phyloP scores from a whole-genome alignment of 2,797 vertebrate species.

The Chromobotia macracanthus region DNA sequence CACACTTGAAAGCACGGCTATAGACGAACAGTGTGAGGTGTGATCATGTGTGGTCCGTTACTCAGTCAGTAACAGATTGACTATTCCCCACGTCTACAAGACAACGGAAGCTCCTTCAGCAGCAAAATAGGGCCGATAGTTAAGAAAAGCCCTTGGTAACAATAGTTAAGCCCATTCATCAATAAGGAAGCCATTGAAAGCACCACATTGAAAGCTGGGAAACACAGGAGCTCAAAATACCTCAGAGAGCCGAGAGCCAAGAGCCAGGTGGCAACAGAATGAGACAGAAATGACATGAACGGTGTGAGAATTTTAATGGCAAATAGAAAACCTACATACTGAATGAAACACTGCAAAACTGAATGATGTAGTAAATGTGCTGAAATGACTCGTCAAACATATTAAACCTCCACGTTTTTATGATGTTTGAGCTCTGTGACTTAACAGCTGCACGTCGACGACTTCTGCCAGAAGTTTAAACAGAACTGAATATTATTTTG shows the following conservation, averaged over 20 bases:
- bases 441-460: neutral
- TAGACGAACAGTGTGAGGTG: conserved; percentile 64
- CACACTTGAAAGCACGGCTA: conserved; percentile 59
- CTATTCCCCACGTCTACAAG: conserved; percentile 69
- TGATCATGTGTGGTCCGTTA: conserved; percentile 80
- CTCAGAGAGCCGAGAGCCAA: conserved; percentile 64
- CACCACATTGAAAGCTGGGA: conserved; percentile 62
- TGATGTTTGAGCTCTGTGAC: conserved; percentile 17
- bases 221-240: conserved; percentile 62
- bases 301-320: too few relatives aligned
- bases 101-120: conserved; percentile 69
- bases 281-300: conserved; percentile 3
- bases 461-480: conserved; percentile 24
- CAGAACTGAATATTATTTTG: conserved; percentile 8
- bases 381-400: conserved; percentile 17
- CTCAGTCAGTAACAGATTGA: conserved; percentile 64
- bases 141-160: conserved; percentile 61
- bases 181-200: conserved; percentile 57
- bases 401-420: conserved; percentile 28
- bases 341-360: too few relatives aligned
- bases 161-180: conserved; percentile 55
- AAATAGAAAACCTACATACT: too few relatives aligned
- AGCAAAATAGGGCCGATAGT: conserved; percentile 62
- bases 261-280: conserved; percentile 59
- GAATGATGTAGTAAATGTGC: too few relatives aligned